phyloP scores from a whole-genome alignment of 30 jellyfish, hydroid and myxozoan genomes.

The Phacellophora camtschatica region DNA sequence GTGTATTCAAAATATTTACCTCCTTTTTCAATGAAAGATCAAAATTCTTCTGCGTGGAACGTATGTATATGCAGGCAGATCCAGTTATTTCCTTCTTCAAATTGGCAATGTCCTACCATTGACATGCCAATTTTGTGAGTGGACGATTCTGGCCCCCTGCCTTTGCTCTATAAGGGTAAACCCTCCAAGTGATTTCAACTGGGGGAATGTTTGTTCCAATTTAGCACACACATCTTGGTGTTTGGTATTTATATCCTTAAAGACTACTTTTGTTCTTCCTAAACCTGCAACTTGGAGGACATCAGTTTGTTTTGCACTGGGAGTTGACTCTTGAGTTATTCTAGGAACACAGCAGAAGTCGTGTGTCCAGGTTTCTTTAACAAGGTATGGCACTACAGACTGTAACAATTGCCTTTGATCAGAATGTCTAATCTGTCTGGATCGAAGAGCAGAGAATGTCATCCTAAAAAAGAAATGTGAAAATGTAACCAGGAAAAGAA shows the following conservation, averaged over 20 bases:
- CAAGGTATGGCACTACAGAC: neutral
- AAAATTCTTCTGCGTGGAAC: neutral
- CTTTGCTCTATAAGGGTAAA: conserved; percentile 3
- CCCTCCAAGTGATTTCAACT: neutral
- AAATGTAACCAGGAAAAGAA: too few species aligned
- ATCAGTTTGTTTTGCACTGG: neutral
- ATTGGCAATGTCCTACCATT: neutral
- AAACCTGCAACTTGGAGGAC: neutral
- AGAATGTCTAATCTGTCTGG: neutral
- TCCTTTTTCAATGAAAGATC: neutral
- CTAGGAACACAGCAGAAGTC: neutral
- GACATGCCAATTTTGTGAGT: neutral
- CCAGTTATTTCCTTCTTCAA: neutral
- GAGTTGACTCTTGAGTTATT: neutral
- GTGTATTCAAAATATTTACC: too few species aligned
- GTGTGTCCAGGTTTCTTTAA: conserved; percentile 4
- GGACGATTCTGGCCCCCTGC: conserved; percentile 2
- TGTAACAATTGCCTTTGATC: neutral
- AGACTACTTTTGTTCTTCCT: neutral
- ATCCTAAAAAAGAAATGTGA: neutral
- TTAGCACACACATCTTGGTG: neutral
- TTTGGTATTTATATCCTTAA: neutral
- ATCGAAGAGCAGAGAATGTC: neutral
- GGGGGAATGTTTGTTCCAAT: neutral
- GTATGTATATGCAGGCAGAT: conserved; percentile 8